Evolutionary conservation across 2,888 invertebrate species (phyloP).

Genomic region (Cheilosia variabilis): DNA sequence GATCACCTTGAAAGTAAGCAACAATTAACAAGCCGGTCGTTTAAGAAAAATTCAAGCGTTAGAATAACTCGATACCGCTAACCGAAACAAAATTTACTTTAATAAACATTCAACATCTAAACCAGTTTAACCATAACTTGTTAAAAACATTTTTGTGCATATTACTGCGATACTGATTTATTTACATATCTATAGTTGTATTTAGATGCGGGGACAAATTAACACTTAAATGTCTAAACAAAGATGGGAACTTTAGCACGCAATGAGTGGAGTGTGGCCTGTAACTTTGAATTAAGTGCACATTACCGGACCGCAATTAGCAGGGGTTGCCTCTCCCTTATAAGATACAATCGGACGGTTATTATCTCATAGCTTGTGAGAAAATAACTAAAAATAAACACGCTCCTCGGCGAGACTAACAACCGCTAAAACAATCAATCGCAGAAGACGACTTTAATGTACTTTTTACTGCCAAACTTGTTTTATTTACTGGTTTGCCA

Average conservation of each 20-base stretch:
- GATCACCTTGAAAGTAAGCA: constrained; percentile 23
- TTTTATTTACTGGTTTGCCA: background rate
- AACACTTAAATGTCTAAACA: background rate
- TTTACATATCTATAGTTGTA: background rate
- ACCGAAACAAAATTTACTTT: background rate
- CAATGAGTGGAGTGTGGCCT: background rate
- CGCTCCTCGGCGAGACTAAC: background rate
- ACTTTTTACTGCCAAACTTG: background rate
- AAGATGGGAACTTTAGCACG: constrained; percentile 2
- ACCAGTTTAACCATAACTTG: constrained; percentile 35
- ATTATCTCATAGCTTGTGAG: background rate
- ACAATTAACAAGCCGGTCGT: constrained; percentile 5
- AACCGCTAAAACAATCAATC: background rate
- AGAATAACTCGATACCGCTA: background rate
- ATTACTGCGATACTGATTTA: background rate
- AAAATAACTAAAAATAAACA: constrained; percentile 1
- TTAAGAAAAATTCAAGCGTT: background rate
- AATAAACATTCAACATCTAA: constrained; percentile 10
- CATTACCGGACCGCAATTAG: background rate
- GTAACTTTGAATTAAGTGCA: background rate
- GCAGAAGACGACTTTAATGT: background rate
- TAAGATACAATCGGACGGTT: too few species aligned
- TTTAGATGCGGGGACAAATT: constrained; percentile 1
- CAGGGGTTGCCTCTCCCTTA: background rate
- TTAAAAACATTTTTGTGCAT: background rate